Evolutionary conservation across 2,888 invertebrate species (phyloP).

Genomic region (Dasypogon diadema): DNA sequence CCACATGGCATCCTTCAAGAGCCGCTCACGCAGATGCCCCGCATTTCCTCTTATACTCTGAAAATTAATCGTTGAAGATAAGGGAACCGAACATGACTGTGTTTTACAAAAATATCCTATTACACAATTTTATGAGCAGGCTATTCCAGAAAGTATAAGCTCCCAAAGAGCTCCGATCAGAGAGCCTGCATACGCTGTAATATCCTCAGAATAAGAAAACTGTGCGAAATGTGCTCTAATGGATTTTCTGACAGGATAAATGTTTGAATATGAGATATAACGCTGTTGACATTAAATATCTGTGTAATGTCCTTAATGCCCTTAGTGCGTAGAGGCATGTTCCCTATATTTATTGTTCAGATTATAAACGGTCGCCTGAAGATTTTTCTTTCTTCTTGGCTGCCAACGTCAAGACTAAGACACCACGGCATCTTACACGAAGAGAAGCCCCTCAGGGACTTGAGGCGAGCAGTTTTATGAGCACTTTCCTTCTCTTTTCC

Average conservation of each 20-base stretch:
- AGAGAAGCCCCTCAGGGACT: conserved; percentile 37
- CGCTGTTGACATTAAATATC: conserved; percentile 56
- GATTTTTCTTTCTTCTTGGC: conserved; percentile 40
- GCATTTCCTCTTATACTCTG: no score
- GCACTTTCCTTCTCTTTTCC: conserved; percentile 36
- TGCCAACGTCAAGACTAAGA: conserved; percentile 3
- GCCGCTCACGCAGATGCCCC: neutral
- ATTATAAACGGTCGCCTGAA: conserved; percentile 51
- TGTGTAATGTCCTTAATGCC: conserved; percentile 54
- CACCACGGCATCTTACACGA: neutral
- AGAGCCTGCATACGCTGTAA: conserved; percentile 26
- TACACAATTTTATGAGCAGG: conserved; percentile 35
- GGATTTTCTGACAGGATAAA: conserved; percentile 58
- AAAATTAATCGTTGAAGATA: conserved; percentile 26
- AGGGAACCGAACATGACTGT: conserved; percentile 23
- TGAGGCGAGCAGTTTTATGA: conserved; percentile 42
- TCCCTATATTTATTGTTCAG: conserved; percentile 53
- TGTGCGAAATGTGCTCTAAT: conserved; percentile 53
- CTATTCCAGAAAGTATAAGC: conserved; percentile 14
- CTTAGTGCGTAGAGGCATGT: conserved; percentile 38
- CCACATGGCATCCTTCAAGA: conserved; percentile 3
- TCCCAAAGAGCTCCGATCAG: conserved; percentile 9
- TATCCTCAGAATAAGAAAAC: conserved; percentile 28
- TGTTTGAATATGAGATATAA: conserved; percentile 56
- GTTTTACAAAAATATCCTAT: conserved; percentile 42